A percentile compares a stretch with the other conserved stretches of the same genome.
Conservation (phyloP, 2,888 invertebrate genomes). For the Dichetophora obliterata region DNA sequence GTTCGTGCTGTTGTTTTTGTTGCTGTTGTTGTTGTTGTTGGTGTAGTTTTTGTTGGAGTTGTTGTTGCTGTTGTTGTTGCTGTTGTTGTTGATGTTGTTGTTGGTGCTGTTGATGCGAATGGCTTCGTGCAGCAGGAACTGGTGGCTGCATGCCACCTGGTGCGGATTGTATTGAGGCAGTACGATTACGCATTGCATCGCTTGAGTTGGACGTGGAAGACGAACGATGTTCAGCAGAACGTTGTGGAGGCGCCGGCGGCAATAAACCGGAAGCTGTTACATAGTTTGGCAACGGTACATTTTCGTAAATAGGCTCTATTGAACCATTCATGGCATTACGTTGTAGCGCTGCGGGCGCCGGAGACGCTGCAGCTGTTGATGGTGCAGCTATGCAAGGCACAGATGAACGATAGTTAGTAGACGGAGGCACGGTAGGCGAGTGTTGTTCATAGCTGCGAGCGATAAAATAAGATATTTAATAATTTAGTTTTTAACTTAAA, state of each 20-base stretch:
- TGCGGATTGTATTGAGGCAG: constrained; percentile 81
- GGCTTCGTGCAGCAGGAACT: constrained; percentile 54
- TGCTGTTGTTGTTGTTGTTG: constrained; percentile 43
- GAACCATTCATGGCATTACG: constrained; percentile 71
- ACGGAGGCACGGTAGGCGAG: constrained; percentile 71
- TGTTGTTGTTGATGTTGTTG: neutral
- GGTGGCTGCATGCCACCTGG: constrained; percentile 73
- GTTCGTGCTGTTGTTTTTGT: neutral
- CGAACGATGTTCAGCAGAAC: constrained; percentile 51
- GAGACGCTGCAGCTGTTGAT: neutral
- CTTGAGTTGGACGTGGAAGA: constrained; percentile 53
- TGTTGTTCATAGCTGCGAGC: constrained; percentile 52
- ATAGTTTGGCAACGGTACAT: constrained; percentile 77
- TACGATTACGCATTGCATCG: constrained; percentile 67
- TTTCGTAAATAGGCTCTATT: constrained; percentile 86
- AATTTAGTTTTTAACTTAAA: no score
- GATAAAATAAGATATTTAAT: neutral
- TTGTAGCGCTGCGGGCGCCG: constrained; percentile 61
- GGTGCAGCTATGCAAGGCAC: constrained; percentile 67
- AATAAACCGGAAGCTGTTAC: constrained; percentile 67
- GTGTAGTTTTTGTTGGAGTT: no score
- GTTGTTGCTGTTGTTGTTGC: constrained; percentile 43
- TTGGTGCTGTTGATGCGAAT: constrained; percentile 46
- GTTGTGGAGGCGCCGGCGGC: constrained; percentile 46
- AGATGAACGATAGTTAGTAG: constrained; percentile 68